Evolutionary conservation across 2,888 invertebrate species (phyloP).

Genomic region (Enoplolaimus lenunculus): DNA sequence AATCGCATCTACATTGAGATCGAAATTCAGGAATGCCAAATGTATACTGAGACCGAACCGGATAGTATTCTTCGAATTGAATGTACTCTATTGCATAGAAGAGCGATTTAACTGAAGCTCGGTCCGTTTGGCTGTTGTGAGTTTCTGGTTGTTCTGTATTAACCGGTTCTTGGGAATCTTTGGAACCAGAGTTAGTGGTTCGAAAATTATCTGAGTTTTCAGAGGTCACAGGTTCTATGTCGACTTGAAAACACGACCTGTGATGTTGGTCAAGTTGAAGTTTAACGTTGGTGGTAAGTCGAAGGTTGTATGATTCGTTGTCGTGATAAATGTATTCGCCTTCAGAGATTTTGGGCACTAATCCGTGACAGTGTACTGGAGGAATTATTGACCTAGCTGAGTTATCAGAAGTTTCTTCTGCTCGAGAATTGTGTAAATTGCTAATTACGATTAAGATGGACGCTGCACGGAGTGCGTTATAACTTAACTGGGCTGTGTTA

Average conservation of each 20-base stretch:
- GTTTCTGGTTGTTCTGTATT: background rate
- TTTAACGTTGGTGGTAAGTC: constrained; percentile 11
- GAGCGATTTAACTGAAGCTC: constrained; percentile 4
- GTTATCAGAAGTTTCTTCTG: no score
- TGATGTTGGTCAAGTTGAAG: constrained; percentile 15
- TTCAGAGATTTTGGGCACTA: constrained; percentile 9
- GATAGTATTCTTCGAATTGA: constrained; percentile 10
- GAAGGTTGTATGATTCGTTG: constrained; percentile 5
- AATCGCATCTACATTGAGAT: constrained; percentile 9
- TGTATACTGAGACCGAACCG: background rate
- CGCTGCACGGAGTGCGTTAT: no score
- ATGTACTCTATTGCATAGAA: constrained; percentile 15
- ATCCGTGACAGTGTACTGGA: constrained; percentile 14
- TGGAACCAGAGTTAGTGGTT: background rate
- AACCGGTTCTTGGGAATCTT: background rate
- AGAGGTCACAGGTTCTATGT: constrained; percentile 2
- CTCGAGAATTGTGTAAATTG: no score
- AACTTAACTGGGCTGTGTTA: no score
- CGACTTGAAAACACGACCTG: constrained; percentile 15
- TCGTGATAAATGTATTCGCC: constrained; percentile 17
- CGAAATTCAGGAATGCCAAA: constrained; percentile 15
- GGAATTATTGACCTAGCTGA: background rate
- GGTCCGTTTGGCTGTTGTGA: background rate
- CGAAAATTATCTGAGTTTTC: background rate
- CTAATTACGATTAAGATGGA: no score